Conservation (phyloP, 2,888 invertebrate species). For the Ecliptopera silaceata region DNA sequence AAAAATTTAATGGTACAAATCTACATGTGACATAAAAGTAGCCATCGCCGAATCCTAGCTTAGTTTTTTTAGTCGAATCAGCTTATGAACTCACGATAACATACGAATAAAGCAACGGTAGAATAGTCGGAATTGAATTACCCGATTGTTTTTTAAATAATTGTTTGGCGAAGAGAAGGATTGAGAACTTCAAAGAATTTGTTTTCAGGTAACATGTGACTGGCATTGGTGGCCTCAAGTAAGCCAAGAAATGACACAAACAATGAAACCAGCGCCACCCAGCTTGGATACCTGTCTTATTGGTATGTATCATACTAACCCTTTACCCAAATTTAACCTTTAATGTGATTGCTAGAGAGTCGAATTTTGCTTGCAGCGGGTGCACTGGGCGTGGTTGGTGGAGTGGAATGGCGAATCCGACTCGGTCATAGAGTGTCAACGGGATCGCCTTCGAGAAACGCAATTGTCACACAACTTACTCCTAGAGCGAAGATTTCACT, state of each 20-base stretch:
- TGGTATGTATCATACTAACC: conserved; percentile 48
- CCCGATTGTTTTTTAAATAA: too few relatives aligned
- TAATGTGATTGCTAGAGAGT: background rate
- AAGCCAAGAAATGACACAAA: conserved; percentile 71
- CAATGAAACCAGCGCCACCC: conserved; percentile 67
- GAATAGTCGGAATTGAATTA: too few relatives aligned
- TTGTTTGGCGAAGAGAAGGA: too few relatives aligned
- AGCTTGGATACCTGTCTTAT: conserved; percentile 70
- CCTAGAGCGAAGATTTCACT: conserved; percentile 71
- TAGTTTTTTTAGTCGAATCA: too few relatives aligned
- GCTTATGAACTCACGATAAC: too few relatives aligned
- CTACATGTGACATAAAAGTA: too few relatives aligned
- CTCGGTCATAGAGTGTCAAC: conserved; percentile 67
- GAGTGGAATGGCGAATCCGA: conserved; percentile 73
- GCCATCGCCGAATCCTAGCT: too few relatives aligned
- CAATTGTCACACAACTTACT: conserved; percentile 72
- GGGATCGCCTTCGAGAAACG: conserved; percentile 65
- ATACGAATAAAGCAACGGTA: too few relatives aligned
- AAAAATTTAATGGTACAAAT: too few relatives aligned
- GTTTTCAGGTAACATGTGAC: conserved; percentile 67
- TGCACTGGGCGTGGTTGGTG: conserved; percentile 73
- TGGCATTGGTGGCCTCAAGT: conserved; percentile 79
- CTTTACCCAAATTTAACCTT: background rate
- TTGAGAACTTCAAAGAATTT: background rate
- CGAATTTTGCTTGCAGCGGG: conserved; percentile 55